These are phyloP conservation scores for Mesochorus sp. DNA, from an alignment of 2,888 invertebrate genomes.

Conservation along the genomic window DNA sequence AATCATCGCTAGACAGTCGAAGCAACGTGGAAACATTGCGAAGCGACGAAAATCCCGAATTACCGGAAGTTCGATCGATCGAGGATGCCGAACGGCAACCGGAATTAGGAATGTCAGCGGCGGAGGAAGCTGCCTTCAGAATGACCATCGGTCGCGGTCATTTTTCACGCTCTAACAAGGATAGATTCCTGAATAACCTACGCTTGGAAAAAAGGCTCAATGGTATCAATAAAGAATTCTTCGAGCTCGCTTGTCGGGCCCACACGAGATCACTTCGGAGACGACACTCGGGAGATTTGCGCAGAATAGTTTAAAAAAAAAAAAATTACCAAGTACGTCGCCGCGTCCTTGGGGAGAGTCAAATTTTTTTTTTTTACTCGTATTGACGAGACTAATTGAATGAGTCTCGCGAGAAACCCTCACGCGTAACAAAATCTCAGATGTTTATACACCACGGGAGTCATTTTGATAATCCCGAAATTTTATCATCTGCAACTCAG, in stretches of 20 bases:
- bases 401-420: background rate
- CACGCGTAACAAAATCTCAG: too few relatives aligned
- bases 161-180: constrained; percentile 76
- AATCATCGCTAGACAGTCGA: background rate
- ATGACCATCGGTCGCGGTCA: constrained; percentile 75
- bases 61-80: background rate
- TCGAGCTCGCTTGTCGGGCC: constrained; percentile 68
- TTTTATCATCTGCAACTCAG: too few relatives aligned
- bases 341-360: background rate
- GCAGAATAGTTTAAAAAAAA: constrained; percentile 63
- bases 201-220: constrained; percentile 75
- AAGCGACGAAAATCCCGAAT: constrained; percentile 1
- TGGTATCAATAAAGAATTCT: constrained; percentile 72
- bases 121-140: constrained; percentile 74
- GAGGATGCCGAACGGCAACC: constrained; percentile 58
- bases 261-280: constrained; percentile 63
- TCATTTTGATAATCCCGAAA: too few relatives aligned
- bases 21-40: background rate
- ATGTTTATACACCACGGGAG: too few relatives aligned
- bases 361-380: background rate
- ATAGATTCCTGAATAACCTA: constrained; percentile 75
- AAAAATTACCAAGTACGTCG: background rate
- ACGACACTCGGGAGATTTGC: constrained; percentile 69
- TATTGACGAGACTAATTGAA: constrained; percentile 6
- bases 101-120: constrained; percentile 70